A percentile compares a stretch with the other conserved stretches of the same genome.
Conservation (phyloP, 1,140 invertebrate genomes). For the Drosophila hydei region DNA sequence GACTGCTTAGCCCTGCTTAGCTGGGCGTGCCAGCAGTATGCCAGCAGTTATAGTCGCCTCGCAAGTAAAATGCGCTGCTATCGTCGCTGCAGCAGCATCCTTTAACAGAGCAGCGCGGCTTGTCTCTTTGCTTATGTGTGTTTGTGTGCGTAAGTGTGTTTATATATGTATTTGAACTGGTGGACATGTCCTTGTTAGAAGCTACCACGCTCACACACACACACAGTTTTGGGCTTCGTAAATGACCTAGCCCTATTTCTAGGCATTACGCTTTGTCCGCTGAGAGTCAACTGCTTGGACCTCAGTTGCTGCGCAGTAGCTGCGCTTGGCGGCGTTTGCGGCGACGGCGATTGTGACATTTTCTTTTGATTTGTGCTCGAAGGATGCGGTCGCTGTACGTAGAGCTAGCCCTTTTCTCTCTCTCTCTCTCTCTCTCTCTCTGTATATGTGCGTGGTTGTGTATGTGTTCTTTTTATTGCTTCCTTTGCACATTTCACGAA, state of each 20-base stretch:
- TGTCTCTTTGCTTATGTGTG: constrained; percentile 16
- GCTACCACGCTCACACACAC: background rate
- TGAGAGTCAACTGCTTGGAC: constrained; percentile 48
- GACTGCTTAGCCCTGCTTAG: constrained; percentile 35
- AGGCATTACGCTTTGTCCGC: constrained; percentile 35
- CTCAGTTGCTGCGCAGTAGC: constrained; percentile 44
- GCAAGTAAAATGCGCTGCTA: constrained; percentile 3
- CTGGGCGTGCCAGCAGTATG: constrained; percentile 57
- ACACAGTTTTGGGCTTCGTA: constrained; percentile 30
- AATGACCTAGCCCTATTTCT: constrained; percentile 80
- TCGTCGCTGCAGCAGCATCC: constrained; percentile 27
- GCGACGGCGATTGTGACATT: constrained; percentile 26
- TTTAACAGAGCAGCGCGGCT: constrained; percentile 26
- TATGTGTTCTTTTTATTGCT: constrained; percentile 34
- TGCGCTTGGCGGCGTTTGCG: constrained; percentile 1
- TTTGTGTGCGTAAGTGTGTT: constrained; percentile 8
- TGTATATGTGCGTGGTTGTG: constrained; percentile 3
- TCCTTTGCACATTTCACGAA: constrained; percentile 31
- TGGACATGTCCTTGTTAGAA: constrained; percentile 32
- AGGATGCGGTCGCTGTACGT: constrained; percentile 25
- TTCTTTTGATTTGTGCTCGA: constrained; percentile 36
- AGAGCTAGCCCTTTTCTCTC: background rate
- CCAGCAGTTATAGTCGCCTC: background rate
- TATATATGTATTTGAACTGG: too few species aligned
- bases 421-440: too few species aligned